These are phyloP conservation scores for Xestobium rufovillosum DNA, from an alignment of 2,888 invertebrate genomes.

Conservation along the genomic window DNA sequence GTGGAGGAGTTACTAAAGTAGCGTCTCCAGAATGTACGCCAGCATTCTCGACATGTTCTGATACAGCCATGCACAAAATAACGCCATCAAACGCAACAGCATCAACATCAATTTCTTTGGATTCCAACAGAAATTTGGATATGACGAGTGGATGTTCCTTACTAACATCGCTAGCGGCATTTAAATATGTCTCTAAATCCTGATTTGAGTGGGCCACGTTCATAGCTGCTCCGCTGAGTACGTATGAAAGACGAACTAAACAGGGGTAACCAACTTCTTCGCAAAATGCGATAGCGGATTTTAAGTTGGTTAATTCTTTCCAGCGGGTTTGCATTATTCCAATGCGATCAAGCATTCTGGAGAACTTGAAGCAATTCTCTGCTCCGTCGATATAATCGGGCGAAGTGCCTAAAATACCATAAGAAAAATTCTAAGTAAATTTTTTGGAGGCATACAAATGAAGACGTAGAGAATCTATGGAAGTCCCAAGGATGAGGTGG, in stretches of 20 bases:
- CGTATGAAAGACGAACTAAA: constrained; percentile 95
- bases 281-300: constrained; percentile 83
- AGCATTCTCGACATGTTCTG: constrained; percentile 96
- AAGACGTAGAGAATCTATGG: too few relatives aligned
- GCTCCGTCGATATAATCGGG: constrained; percentile 96
- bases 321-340: constrained; percentile 92
- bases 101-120: constrained; percentile 99
- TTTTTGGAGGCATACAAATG: too few relatives aligned
- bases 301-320: constrained; percentile 91
- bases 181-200: constrained; percentile 87
- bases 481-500: too few relatives aligned
- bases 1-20: constrained; percentile 95
- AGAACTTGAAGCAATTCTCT: constrained; percentile 98
- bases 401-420: too few relatives aligned
- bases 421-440: too few relatives aligned
- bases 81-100: constrained; percentile 93
- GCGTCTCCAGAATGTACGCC: constrained; percentile 99
- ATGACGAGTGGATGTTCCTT: constrained; percentile 99
- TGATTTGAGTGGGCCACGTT: constrained; percentile 91
- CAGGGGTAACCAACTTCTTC: constrained; percentile 96
- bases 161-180: constrained; percentile 86
- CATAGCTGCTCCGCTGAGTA: constrained; percentile 98
- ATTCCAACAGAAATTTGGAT: constrained; percentile 94
- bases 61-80: constrained; percentile 95
- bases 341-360: constrained; percentile 90